These are phyloP conservation scores for Poeciliopsis prolifica DNA, from an alignment of 2,113 vertebrate species.

Conservation along the genomic window DNA sequence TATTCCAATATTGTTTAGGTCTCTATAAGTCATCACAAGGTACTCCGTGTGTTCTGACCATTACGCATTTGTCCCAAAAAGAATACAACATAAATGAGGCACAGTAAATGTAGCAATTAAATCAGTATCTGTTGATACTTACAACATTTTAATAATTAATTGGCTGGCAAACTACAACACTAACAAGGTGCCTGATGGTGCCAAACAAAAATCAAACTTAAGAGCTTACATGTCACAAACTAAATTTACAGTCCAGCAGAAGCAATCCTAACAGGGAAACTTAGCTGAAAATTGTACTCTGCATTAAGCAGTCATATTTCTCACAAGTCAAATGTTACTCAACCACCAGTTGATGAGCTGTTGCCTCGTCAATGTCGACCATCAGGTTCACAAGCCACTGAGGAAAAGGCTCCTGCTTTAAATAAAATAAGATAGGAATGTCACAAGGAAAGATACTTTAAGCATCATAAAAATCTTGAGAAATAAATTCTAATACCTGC, in stretches of 20 bases:
- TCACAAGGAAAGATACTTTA: background rate
- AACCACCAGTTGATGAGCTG: conserved; percentile 75
- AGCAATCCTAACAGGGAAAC: no score
- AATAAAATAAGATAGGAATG: background rate
- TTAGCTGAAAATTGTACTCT: background rate
- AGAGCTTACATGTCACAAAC: no score
- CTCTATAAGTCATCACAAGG: background rate
- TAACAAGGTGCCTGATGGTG: background rate
- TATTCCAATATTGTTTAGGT: background rate
- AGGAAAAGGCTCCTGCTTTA: conserved; percentile 59
- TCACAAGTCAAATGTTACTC: conserved; percentile 55
- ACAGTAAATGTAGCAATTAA: no score
- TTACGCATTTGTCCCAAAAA: no score
- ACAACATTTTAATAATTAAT: background rate
- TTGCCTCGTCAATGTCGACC: conserved; percentile 83
- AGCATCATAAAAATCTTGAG: background rate
- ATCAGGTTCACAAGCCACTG: conserved; percentile 81
- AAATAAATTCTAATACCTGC: background rate
- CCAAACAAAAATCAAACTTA: background rate
- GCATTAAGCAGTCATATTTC: background rate
- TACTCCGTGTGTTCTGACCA: background rate
- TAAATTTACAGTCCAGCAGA: background rate
- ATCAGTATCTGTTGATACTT: no score
- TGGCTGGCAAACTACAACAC: background rate
- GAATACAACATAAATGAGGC: no score